A percentile compares a stretch with the other conserved stretches of the same genome.
Evolutionary conservation across 1,140 invertebrate species (phyloP).

Genomic region (Anoplophora glabripennis): DNA sequence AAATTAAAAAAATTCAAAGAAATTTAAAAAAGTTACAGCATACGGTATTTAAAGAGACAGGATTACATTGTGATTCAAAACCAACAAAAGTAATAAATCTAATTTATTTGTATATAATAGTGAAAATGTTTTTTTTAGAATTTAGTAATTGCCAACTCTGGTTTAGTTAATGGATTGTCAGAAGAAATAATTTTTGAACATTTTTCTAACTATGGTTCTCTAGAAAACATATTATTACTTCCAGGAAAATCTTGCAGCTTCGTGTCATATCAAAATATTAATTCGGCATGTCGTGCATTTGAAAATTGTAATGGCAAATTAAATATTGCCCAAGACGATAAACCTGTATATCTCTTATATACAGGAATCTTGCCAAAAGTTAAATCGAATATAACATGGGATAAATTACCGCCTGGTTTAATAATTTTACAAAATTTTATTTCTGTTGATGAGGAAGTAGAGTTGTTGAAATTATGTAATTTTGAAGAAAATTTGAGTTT

Average conservation of each 20-base stretch:
- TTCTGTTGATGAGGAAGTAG: slow-evolving; percentile 65
- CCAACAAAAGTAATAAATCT: slow-evolving; percentile 31
- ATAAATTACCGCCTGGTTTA: slow-evolving; percentile 67
- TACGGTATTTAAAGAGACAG: slow-evolving; percentile 50
- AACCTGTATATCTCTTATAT: slow-evolving; percentile 65
- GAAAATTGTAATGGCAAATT: slow-evolving; percentile 55
- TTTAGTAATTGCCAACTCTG: slow-evolving; percentile 68
- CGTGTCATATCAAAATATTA: slow-evolving; percentile 55
- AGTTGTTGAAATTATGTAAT: slow-evolving; percentile 62
- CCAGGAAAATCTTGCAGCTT: slow-evolving; percentile 75
- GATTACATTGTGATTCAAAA: slow-evolving; percentile 45
- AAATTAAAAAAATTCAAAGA: slow-evolving; percentile 38
- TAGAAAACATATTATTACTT: slow-evolving; percentile 63
- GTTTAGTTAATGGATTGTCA: slow-evolving; percentile 67
- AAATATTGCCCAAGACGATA: slow-evolving; percentile 54
- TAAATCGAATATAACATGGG: slow-evolving; percentile 36
- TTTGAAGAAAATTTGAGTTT: slow-evolving; percentile 51
- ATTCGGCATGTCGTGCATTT: slow-evolving; percentile 54
- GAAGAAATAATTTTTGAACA: slow-evolving; percentile 59
- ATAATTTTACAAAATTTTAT: slow-evolving; percentile 72
- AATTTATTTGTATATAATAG: slow-evolving; percentile 9
- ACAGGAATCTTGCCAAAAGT: slow-evolving; percentile 52
- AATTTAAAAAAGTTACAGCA: slow-evolving; percentile 53
- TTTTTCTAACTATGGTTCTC: slow-evolving; percentile 52
- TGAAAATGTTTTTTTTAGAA: slow-evolving; percentile 36